phyloP scores from a whole-genome alignment of 2,797 vertebrate genomes.

The Rallus crepitans region DNA sequence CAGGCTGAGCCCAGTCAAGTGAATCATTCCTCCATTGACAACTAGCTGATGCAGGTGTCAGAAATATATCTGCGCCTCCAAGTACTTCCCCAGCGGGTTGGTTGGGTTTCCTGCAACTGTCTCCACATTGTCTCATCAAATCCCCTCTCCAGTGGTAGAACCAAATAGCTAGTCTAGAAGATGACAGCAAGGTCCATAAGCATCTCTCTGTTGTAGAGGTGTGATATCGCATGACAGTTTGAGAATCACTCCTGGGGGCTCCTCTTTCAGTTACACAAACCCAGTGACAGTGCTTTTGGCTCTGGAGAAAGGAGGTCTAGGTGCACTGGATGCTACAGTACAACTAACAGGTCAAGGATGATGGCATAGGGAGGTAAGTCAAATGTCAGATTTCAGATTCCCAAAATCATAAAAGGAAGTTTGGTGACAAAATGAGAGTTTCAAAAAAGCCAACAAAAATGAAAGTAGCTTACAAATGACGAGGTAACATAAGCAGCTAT shows the following conservation, averaged over 20 bases:
- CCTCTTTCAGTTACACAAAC: neutral
- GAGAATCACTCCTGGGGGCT: accelerated
- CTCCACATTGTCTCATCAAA: neutral
- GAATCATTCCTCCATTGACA: accelerated
- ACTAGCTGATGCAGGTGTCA: neutral
- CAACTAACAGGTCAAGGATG: neutral
- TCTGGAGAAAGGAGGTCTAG: accelerated
- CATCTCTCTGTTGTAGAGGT: neutral
- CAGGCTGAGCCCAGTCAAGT: neutral
- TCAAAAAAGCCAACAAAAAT: neutral
- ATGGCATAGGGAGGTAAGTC: neutral
- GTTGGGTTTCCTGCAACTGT: neutral
- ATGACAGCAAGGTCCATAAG: neutral
- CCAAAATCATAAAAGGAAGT: neutral
- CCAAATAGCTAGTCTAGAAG: neutral
- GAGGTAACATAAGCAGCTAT: neutral
- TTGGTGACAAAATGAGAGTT: neutral
- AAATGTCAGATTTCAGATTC: neutral
- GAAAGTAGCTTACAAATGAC: neutral
- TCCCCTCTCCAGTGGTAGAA: neutral
- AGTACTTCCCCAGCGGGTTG: neutral
- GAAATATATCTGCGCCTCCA: neutral
- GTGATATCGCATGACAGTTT: neutral
- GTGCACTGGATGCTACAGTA: neutral
- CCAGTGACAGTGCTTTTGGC: accelerated